Base-by-base conservation (phyloP, 2,888 invertebrate species). In the Lissonota sp. region DNA sequence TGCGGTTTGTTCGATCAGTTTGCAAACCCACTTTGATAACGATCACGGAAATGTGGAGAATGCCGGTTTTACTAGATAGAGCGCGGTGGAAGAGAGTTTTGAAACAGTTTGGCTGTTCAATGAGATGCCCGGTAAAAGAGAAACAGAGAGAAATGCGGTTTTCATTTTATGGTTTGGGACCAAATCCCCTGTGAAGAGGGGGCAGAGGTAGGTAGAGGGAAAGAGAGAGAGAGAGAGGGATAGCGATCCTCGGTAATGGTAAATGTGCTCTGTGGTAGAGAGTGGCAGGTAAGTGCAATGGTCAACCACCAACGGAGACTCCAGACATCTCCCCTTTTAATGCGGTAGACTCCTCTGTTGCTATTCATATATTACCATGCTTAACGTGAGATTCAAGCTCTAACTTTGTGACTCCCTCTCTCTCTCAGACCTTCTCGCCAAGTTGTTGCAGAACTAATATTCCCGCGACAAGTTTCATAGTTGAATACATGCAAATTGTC, bases 291-390 rank as follows among this genome's bases (percentile, higher is more conserved):
- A 80, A 84, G 85, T 67, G 85, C 84, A 78, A 87, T 78, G 84
- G 86, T 86, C 86, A 86, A 87, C 87, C 87, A 79, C 84, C 83
- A 80, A 84, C 84, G 82, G 75, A 73, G 53, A 70, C 73, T 77
- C 44, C 53, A 46, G 63, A 73, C 58, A 53, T 71, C 53, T 63
- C 69, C 57, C 63, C 67, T 77, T 60, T 62, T 57, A 42, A 64
- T 46, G 53, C 53, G 53, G 73, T 53, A 46, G 63, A 67, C 51
- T 69, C 58, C 53, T 58, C 69, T 40, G 69, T 26, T 26, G 26
- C 39, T 51, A 46, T 64, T 57, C 51, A 77, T 73, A 77, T 73
- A 73, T 64, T 57, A 80, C 73, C 73, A 46, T 40, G 51, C 49
- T 46, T 46, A 8, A 16, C 58, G 14, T 12, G 46, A 69, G 40